Base-by-base conservation (phyloP, 2,797 vertebrate species). In the Argyrosomus regius region DNA sequence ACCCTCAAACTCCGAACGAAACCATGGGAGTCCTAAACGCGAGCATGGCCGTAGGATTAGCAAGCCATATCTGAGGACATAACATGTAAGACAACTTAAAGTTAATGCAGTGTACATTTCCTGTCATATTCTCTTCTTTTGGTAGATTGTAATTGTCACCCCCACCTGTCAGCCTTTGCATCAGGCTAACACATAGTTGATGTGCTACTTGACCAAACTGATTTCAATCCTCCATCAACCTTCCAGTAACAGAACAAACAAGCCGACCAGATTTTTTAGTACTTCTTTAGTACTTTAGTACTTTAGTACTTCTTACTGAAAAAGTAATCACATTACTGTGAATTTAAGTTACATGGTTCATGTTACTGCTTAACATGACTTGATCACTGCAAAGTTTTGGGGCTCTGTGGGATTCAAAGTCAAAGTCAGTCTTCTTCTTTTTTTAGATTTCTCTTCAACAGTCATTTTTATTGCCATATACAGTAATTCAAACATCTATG, bases 391-490 rank as follows among this genome's bases (percentile, higher is more conserved):
- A 18, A 53, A 62, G 20, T 24, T 60, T 56, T 24, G 12, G 12
- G 59, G 49, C 59, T 64, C 39, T 54, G 39, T 5, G 26, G 8
- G 14, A 45, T 74, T 57, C 18, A 62, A 39, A 58, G 39, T 57
- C 10, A 35, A 54, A 62, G 9, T 46, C 26, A 49, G 11, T 16
- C 16, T 10, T 57, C 16, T 10, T 57, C 60, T 49, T 57, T 17
- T 17, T 46, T 18, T 16, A 31, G 5, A 57, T 75, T 39, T 12
- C 11, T 49, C 20, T 22, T 7, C 39, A 63, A 45, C 20, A 46
- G 39, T 1, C 16, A n/a, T 7, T 61, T 45, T 62, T 45, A 62
- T 54, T 35, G 13, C 9, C 11, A 57, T 41, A 10, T 35, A n/a
- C n/a, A n/a, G n/a, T n/a, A 35, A 49, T 65, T 16, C 14, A 57